phyloP scores from a whole-genome alignment of 2,113 vertebrate genomes.

The Sigmodon hispidus region DNA sequence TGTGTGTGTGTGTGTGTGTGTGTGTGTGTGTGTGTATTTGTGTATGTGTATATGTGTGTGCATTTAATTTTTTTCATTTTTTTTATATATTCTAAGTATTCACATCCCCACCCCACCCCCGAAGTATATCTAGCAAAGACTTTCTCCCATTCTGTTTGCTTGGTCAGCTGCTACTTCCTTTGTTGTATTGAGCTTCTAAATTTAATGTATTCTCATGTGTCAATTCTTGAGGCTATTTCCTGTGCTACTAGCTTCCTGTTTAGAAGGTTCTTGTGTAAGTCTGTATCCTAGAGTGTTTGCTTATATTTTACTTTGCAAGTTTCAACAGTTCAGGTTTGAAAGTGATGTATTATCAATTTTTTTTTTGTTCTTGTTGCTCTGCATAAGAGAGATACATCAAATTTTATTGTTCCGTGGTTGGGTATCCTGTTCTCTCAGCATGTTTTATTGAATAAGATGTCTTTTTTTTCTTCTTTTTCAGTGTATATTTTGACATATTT shows the following conservation, averaged over 20 bases:
- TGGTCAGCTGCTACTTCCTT: not conserved
- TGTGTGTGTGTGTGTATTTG: too few species aligned
- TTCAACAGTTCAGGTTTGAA: not conserved
- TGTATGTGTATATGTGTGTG: too few species aligned
- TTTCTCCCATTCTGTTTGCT: not conserved
- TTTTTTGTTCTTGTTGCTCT: not conserved
- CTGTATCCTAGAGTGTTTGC: not conserved
- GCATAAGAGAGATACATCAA: not conserved
- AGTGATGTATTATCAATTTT: not conserved
- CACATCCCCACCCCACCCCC: not conserved
- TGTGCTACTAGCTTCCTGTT: not conserved
- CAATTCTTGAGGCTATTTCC: not conserved
- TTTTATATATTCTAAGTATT: not conserved
- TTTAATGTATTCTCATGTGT: not conserved
- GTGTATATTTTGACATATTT: not conserved
- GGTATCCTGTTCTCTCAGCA: not conserved
- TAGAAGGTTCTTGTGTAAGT: not conserved
- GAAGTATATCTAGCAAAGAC: not conserved
- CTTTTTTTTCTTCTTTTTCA: not conserved
- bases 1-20: too few species aligned
- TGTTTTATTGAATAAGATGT: not conserved
- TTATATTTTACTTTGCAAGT: not conserved
- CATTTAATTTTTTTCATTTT: too few species aligned
- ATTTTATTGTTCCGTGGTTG: not conserved
- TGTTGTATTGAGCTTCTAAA: not conserved